Evolutionary conservation across 1,140 invertebrate genomes (phyloP), one percentile per base, ranked within the genome.

Genomic region (Calephelis virginiensis): DNA sequence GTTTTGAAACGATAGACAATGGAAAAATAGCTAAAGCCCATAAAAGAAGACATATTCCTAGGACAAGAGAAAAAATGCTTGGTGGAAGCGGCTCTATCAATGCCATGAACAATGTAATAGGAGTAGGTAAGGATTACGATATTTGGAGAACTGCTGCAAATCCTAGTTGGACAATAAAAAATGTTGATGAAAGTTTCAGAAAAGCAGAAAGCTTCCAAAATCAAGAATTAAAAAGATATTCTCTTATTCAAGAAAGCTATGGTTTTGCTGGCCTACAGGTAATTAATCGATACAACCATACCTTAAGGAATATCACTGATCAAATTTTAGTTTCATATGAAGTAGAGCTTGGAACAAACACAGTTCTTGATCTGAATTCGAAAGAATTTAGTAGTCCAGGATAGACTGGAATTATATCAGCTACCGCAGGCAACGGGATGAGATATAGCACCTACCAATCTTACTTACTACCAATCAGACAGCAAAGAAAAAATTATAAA

Each of bases 51-150:
- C 76, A 78, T 7, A 94, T 94, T 63, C 82, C 85, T 61, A 95
- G 94, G 94, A 91, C 94, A 0, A 92, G 93, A 47, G 95, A 95
- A 1, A 94, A 94, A 76, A 93, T 93, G 61, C 74, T 96, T 1
- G 97, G 97, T 6, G 17, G 17, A 1, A 17, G 17, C 17, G 17
- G 17, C 17, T 17, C 17, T 17, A 17, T 17, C 17, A 17, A 97
- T 88, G 95, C 93, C 1, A 96, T 97, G 95, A 92, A 95, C 28
- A 96, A 96, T 83, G 92, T 95, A 0, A 85, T 95, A 61, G 96
- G 95, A 88, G 91, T 4, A 14, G 77, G 49, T 53, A 11, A 10
- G n/a, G 93, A 94, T 69, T 94, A 91, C 68, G 85, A 93, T 53
- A 80, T 88, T 53, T 97, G 96, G 96, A 93, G 92, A 60, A 86